Evolutionary conservation across 1,140 invertebrate species (phyloP).

Genomic region (Drosophila kohkoa): DNA sequence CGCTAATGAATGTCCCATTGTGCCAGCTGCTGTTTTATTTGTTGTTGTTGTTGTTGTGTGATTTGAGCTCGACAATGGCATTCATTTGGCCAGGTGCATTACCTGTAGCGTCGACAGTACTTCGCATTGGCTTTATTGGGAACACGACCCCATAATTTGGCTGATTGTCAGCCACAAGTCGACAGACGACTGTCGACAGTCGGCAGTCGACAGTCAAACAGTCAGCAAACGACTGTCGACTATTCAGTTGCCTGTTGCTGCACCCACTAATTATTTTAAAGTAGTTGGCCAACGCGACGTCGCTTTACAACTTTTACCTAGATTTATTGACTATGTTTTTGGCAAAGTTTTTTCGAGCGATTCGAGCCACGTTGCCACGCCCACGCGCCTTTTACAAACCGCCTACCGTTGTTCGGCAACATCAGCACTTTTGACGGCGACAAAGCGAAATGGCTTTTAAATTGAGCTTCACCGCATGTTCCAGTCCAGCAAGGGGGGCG

Average conservation of each 20-base stretch:
- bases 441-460: constrained; percentile 76
- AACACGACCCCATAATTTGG: constrained; percentile 73
- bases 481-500: constrained; percentile 31
- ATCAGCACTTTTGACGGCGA: constrained; percentile 62
- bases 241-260: constrained; percentile 56
- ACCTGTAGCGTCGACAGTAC: constrained; percentile 16
- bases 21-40: constrained; percentile 1
- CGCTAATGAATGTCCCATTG: constrained; percentile 13
- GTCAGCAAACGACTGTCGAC: constrained; percentile 30
- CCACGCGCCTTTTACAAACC: constrained; percentile 34
- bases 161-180: constrained; percentile 64
- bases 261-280: constrained; percentile 84
- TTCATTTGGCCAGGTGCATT: constrained; percentile 25
- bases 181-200: constrained; percentile 30
- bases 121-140: constrained; percentile 29
- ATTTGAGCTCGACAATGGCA: constrained; percentile 46
- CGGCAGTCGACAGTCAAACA: constrained; percentile 38
- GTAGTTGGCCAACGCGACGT: constrained; percentile 72
- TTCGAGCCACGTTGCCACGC: constrained; percentile 32
- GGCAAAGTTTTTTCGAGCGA: constrained; percentile 49
- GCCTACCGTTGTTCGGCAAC: constrained; percentile 34
- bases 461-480: constrained; percentile 57
- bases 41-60: neutral
- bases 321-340: constrained; percentile 72
- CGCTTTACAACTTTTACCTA: constrained; percentile 58